A percentile compares a stretch with the other conserved stretches of the same genome.
Evolutionary conservation across 2,113 vertebrate genomes (phyloP).

Genomic region (Herpailurus yagouaroundi): DNA sequence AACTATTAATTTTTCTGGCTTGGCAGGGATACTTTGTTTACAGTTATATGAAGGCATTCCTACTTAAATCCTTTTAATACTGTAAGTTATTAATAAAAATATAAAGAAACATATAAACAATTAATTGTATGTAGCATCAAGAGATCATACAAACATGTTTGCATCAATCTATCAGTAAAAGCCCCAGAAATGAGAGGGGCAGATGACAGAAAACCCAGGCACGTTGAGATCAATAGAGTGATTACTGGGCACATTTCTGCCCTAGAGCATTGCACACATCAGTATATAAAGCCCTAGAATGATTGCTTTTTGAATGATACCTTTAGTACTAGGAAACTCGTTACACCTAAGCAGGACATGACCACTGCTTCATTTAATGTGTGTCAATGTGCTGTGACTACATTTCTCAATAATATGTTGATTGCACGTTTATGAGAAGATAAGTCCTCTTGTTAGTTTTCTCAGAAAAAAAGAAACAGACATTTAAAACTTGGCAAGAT

Average conservation of each 20-base stretch:
- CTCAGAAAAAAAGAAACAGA: slow-evolving; percentile 34
- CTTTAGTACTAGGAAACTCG: neutral
- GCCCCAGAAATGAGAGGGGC: neutral
- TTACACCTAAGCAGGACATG: neutral
- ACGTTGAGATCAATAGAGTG: neutral
- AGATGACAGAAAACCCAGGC: neutral
- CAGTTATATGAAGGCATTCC: neutral
- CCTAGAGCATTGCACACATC: neutral
- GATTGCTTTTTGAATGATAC: neutral
- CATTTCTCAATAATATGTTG: neutral
- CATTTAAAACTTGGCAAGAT: slow-evolving; percentile 51
- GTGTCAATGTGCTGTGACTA: neutral
- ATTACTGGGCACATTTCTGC: neutral
- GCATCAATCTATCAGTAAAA: neutral
- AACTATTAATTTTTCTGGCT: neutral
- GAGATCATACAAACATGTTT: neutral
- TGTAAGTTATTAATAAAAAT: neutral
- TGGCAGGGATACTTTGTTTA: neutral
- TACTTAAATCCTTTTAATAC: neutral
- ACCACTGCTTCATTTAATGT: neutral
- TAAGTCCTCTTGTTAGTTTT: neutral
- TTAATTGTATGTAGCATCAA: neutral
- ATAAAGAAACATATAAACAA: slow-evolving; percentile 9
- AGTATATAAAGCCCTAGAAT: neutral
- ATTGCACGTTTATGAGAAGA: slow-evolving; percentile 15